These are phyloP conservation scores for Tridacna gigas DNA, from an alignment of 2,888 invertebrate species.

Conservation along the genomic window DNA sequence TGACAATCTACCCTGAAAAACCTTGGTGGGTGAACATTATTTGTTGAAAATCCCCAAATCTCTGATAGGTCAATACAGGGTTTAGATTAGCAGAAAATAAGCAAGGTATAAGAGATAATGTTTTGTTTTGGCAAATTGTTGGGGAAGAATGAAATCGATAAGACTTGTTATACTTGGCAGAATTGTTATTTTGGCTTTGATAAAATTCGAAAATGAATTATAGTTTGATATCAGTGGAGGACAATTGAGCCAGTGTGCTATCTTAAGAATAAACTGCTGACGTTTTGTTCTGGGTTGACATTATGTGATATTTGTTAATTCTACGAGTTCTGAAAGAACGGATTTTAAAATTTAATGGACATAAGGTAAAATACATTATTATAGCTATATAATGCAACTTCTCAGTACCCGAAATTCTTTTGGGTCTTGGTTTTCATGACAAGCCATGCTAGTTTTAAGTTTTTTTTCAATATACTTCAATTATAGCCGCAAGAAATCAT, in stretches of 20 bases:
- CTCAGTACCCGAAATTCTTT: no score
- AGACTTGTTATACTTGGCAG: constrained; percentile 53
- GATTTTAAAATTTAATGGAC: no score
- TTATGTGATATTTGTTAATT: background rate
- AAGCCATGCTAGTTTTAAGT: no score
- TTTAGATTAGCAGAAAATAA: constrained; percentile 57
- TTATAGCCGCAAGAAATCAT: no score
- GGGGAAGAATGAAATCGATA: constrained; percentile 50
- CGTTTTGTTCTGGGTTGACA: background rate
- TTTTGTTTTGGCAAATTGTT: constrained; percentile 56
- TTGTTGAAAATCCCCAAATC: constrained; percentile 47
- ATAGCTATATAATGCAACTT: no score
- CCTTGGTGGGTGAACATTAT: constrained; percentile 23
- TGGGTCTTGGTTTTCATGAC: no score
- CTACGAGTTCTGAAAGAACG: no score
- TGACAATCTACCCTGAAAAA: constrained; percentile 39
- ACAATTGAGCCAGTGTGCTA: background rate
- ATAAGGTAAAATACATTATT: no score
- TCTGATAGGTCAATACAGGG: constrained; percentile 60
- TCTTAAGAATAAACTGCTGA: constrained; percentile 1
- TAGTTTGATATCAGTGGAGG: background rate
- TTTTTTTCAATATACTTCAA: no score
- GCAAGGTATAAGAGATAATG: constrained; percentile 44
- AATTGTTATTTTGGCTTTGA: constrained; percentile 39
- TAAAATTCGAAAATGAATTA: constrained; percentile 4